phyloP scores from a whole-genome alignment of 2,888 invertebrate species.

The Sesamia inferens region DNA sequence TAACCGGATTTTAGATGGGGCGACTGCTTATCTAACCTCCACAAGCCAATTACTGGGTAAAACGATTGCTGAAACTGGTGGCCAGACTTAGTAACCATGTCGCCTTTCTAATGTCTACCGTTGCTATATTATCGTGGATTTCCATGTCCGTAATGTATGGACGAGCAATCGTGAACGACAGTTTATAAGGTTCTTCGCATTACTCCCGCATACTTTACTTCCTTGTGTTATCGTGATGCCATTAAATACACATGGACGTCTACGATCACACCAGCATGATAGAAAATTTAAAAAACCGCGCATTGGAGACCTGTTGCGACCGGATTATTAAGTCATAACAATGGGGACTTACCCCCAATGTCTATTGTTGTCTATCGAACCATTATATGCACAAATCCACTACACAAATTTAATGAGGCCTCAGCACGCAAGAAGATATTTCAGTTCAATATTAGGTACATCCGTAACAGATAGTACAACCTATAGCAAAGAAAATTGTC shows the following conservation, averaged over 20 bases:
- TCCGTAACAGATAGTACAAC: neutral
- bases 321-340: slow-evolving; percentile 7
- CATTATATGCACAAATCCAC: slow-evolving; percentile 5
- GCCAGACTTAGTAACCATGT: no score
- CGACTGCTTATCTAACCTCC: no score
- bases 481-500: slow-evolving; percentile 28
- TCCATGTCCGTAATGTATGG: neutral
- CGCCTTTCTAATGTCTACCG: neutral
- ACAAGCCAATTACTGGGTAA: no score
- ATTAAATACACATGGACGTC: neutral
- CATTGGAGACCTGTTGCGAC: neutral
- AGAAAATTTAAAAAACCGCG: neutral
- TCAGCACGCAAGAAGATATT: neutral
- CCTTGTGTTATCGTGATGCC: no score
- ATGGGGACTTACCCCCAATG: neutral
- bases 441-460: slow-evolving; percentile 9
- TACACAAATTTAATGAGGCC: slow-evolving; percentile 22
- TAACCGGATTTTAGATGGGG: no score
- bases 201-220: no score
- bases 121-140: neutral
- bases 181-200: neutral
- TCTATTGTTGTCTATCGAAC: slow-evolving; percentile 5
- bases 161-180: neutral
- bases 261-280: neutral
- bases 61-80: no score